Evolutionary conservation across 2,888 invertebrate species (phyloP).

Genomic region (Oscheius sp.): DNA sequence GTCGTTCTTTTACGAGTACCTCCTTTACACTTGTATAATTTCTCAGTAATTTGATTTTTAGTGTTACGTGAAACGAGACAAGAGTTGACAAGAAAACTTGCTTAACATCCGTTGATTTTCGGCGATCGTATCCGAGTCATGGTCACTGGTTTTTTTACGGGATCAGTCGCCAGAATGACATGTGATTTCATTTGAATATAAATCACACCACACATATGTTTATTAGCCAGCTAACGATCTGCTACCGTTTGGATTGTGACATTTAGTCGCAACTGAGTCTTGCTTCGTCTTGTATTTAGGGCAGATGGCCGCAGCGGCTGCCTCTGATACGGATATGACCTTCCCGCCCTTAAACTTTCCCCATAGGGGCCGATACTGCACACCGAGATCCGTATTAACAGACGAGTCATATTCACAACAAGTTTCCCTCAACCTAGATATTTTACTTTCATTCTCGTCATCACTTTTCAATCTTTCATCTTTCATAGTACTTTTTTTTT

Average conservation of each 20-base stretch:
- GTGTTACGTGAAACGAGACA: no score
- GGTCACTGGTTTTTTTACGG: neutral
- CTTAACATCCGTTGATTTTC: neutral
- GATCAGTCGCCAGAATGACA: neutral
- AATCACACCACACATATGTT: constrained; percentile 1
- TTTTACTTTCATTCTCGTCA: no score
- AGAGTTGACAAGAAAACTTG: neutral
- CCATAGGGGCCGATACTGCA: constrained; percentile 24
- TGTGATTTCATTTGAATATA: neutral
- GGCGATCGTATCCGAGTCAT: neutral
- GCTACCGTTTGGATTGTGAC: constrained; percentile 24
- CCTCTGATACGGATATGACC: constrained; percentile 31
- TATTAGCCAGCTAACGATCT: constrained; percentile 24
- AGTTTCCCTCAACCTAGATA: neutral
- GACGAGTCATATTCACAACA: no score
- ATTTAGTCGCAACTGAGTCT: constrained; percentile 1
- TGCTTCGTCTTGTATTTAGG: constrained; percentile 30
- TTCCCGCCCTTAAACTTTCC: constrained; percentile 31
- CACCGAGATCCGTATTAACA: constrained; percentile 23
- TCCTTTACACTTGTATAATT: no score
- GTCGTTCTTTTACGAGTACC: neutral
- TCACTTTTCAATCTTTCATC: neutral
- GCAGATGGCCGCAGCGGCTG: constrained; percentile 28
- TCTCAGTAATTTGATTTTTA: no score
- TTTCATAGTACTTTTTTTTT: neutral